Percentiles rank a stretch among this genome's conserved stretches.
Conservation (phyloP, 1,140 invertebrate genomes). For the Tetramorium parvispinum region DNA sequence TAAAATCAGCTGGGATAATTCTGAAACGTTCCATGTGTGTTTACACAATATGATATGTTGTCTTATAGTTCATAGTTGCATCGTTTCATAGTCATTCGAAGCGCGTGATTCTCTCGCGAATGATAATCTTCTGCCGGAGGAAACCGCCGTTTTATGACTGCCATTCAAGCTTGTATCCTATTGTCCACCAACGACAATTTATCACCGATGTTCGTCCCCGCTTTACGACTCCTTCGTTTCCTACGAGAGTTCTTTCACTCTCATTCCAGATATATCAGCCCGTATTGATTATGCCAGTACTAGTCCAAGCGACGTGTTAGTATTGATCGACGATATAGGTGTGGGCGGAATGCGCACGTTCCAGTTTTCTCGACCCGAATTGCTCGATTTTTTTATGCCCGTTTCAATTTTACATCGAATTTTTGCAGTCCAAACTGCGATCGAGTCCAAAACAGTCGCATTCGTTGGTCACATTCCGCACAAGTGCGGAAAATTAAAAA, state of each 20-base stretch:
- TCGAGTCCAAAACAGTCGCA: background rate
- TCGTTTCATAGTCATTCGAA: background rate
- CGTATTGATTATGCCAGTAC: conserved; percentile 72
- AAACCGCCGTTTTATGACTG: conserved; percentile 50
- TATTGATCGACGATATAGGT: conserved; percentile 74
- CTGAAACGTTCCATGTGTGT: background rate
- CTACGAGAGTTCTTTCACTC: conserved; percentile 59
- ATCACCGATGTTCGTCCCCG: conserved; percentile 43
- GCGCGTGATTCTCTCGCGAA: conserved; percentile 25
- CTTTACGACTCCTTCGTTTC: conserved; percentile 36
- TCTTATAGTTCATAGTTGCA: background rate
- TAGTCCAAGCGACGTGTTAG: conserved; percentile 68
- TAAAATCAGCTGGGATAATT: background rate
- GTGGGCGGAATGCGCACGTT: conserved; percentile 69
- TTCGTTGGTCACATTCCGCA: background rate
- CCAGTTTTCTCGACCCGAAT: conserved; percentile 70
- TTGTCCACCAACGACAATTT: conserved; percentile 63
- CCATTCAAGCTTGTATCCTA: conserved; percentile 49
- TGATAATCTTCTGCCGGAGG: conserved; percentile 35
- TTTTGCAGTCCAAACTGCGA: conserved; percentile 10
- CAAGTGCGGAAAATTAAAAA: conserved; percentile 13
- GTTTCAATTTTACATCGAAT: conserved; percentile 47
- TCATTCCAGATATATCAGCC: conserved; percentile 69
- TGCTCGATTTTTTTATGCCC: conserved; percentile 51
- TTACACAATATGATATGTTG: background rate